Conservation (phyloP, 2,797 vertebrate genomes). For the Channa striata region DNA sequence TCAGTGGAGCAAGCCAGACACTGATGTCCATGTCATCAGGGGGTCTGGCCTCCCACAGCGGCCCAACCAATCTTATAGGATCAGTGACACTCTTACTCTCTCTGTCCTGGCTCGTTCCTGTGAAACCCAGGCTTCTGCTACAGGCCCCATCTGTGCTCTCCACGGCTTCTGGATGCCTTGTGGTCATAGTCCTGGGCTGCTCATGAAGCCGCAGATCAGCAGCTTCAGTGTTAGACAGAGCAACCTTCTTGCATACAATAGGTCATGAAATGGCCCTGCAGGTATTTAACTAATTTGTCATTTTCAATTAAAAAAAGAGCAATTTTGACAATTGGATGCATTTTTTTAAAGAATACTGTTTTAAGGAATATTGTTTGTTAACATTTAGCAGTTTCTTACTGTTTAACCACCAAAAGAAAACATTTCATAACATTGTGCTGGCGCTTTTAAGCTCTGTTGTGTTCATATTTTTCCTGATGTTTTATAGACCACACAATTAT, state of each 20-base stretch:
- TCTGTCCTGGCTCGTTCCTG: slow-evolving; percentile 76
- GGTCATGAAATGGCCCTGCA: not conserved
- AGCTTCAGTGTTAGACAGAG: slow-evolving; percentile 34
- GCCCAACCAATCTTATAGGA: slow-evolving; percentile 82
- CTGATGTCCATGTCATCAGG: slow-evolving; percentile 78
- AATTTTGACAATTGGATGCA: not conserved
- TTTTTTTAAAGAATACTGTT: not conserved
- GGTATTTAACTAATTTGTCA: not conserved
- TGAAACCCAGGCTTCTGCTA: slow-evolving; percentile 63
- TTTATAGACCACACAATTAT: not conserved
- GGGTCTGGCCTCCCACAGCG: slow-evolving; percentile 75
- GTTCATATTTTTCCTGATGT: not conserved
- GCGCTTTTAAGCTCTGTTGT: not conserved
- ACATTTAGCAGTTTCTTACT: not conserved
- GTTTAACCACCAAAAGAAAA: not conserved
- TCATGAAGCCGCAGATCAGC: slow-evolving; percentile 69
- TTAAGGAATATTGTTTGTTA: too few relatives aligned
- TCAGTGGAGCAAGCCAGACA: slow-evolving; percentile 77
- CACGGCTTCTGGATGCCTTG: slow-evolving; percentile 67
- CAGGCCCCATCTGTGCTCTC: slow-evolving; percentile 81
- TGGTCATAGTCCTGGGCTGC: slow-evolving; percentile 67
- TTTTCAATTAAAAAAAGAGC: not conserved
- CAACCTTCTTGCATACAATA: not conserved
- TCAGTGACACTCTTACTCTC: slow-evolving; percentile 64
- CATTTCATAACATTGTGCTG: not conserved